Percentiles rank a stretch among this genome's conserved stretches.
Conservation (phyloP, 2,113 vertebrate species). For the Hiodon alosoides region DNA sequence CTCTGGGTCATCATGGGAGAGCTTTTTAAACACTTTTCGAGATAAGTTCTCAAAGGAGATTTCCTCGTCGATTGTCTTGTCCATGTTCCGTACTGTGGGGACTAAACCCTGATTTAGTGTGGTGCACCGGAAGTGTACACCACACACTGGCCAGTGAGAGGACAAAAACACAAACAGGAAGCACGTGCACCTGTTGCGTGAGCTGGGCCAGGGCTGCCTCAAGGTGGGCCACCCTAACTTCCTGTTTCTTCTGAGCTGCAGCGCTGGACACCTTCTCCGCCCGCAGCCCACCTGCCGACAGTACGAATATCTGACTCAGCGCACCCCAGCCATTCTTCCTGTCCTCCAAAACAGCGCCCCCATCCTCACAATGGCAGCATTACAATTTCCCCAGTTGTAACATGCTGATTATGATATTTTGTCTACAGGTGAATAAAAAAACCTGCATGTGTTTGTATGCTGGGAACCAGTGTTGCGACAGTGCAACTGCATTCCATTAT, state of each 20-base stretch:
- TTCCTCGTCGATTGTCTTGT: too few relatives aligned
- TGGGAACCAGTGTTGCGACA: background rate
- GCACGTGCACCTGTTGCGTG: conserved; percentile 60
- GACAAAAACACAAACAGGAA: background rate
- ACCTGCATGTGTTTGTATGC: background rate
- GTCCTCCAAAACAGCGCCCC: background rate
- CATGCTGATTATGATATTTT: background rate
- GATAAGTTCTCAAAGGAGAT: too few relatives aligned
- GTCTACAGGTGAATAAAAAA: background rate
- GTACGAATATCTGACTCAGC: background rate
- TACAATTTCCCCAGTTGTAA: background rate
- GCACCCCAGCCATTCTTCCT: background rate
- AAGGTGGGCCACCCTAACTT: conserved; percentile 41
- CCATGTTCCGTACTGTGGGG: too few relatives aligned
- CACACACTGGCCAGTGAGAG: background rate
- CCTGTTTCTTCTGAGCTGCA: conserved; percentile 40
- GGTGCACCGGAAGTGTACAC: background rate
- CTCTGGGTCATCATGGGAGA: background rate
- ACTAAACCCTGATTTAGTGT: background rate
- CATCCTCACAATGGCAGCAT: background rate
- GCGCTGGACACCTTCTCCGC: conserved; percentile 33
- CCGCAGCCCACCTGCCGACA: conserved; percentile 44
- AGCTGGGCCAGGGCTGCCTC: conserved; percentile 44
- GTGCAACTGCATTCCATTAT: background rate
- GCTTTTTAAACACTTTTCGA: too few relatives aligned